These are phyloP conservation scores for Orchesellides sinensis DNA, from an alignment of 2,888 invertebrate genomes.

Conservation along the genomic window DNA sequence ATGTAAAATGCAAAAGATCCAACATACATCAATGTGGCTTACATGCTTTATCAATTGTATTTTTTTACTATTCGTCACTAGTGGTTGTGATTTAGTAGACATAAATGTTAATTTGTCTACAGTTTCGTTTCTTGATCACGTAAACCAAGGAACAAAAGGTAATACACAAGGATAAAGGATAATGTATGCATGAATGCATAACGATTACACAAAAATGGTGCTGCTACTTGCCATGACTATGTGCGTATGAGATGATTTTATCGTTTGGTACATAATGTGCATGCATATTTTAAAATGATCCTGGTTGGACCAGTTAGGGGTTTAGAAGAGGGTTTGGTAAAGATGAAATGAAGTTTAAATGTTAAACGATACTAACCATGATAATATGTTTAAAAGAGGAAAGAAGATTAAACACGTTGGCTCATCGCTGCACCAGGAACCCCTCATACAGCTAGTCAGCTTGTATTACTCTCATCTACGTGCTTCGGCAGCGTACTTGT, in stretches of 20 bases:
- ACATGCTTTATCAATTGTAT: background rate
- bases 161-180: background rate
- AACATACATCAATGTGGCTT: background rate
- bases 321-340: background rate
- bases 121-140: background rate
- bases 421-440: background rate
- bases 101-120: background rate
- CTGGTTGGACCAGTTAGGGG: background rate
- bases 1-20: too few relatives aligned
- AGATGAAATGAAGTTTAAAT: background rate
- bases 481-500: background rate
- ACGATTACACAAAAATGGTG: slow-evolving; percentile 55
- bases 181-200: slow-evolving; percentile 29
- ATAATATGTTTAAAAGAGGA: too few relatives aligned
- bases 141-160: background rate
- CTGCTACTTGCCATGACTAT: background rate
- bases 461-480: background rate
- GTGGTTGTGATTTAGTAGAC: slow-evolving; percentile 8
- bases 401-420: slow-evolving; percentile 31
- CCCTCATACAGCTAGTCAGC: background rate
- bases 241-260: slow-evolving; percentile 2
- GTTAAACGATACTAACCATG: too few relatives aligned
- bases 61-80: background rate
- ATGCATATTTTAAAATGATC: slow-evolving; percentile 17
- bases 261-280: slow-evolving; percentile 13